A percentile compares a stretch with the other conserved stretches of the same genome.
phyloP scores from a whole-genome alignment of 2,797 vertebrate genomes.

The Diglossa cyanea region DNA sequence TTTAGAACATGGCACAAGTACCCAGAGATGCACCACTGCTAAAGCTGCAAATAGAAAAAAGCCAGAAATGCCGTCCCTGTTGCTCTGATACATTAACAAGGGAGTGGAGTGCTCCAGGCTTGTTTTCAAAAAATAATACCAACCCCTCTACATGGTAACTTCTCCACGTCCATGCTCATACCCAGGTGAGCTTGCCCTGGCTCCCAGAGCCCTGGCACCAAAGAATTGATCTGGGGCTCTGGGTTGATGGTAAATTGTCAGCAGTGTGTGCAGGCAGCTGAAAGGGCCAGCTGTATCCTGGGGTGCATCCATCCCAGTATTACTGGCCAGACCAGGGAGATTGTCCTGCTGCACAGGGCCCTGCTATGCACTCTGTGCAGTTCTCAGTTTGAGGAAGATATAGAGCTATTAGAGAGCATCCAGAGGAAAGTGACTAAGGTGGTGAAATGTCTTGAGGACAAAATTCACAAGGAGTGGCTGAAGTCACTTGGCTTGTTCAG shows the following conservation, averaged over 20 bases:
- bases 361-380: background rate
- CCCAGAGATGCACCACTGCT: background rate
- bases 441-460: background rate
- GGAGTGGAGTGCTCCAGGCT: background rate
- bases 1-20: background rate
- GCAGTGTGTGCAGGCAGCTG: background rate
- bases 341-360: background rate
- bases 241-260: background rate
- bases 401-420: background rate
- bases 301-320: background rate
- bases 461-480: background rate
- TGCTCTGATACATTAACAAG: background rate
- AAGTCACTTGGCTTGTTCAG: background rate
- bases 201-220: background rate
- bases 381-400: background rate
- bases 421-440: background rate
- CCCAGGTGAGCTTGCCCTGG: background rate
- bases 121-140: background rate
- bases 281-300: background rate
- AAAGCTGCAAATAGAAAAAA: background rate
- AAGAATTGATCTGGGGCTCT: background rate
- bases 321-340: fast-evolving
- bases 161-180: fast-evolving
- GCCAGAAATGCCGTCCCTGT: fast-evolving
- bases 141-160: background rate